Base-by-base conservation (phyloP, 2,797 vertebrate species). In the Kryptolebias ocellatus region DNA sequence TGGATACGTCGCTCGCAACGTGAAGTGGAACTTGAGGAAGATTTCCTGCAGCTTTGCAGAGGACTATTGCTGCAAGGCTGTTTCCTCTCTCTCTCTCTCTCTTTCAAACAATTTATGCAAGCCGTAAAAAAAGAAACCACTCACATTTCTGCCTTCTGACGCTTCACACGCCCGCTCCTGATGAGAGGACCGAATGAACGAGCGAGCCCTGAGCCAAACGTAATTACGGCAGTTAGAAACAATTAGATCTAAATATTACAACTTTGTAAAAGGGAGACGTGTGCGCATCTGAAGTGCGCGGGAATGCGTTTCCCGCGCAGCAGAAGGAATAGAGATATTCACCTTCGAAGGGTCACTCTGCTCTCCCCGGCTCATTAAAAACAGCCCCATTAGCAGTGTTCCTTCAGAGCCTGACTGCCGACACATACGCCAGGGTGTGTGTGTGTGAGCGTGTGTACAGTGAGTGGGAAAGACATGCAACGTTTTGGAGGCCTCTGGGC, bases 301-400 rank as follows among this genome's bases (percentile, higher is more conserved):
- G 79, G 70, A 81, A 63, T 70, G 67, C 70, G 53, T 74, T 24
- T 79, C 77, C 47, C 71, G 74, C 76, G 52, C 51, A 68, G 70
- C 74, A 49, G 67, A 79, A 80, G 73, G 78, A 83, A 90, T 75
- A 87, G 87, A 90, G 88, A 89, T 88, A 87, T 91, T 91, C 90
- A 90, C 89, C 89, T 92, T 93, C 83, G 63, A 84, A 91, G 89
- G 90, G 90, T 92, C 90, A 92, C 89, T 90, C 86, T 91, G 78
- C 84, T 90, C 82, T 90, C 83, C 87, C 90, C 88, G 87, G 84
- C 90, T 93, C 92, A 93, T 93, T 93, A 92, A 90, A 92, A 93
- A 86, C 90, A 91, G 87, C 83, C 89, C 92, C 89, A 92, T 93
- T 92, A 92, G 89, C 86, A 78, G 81, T 72, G 85, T 85, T 92